These are phyloP conservation scores for Microtus montanus DNA, from an alignment of 2,113 vertebrate species.

Conservation along the genomic window DNA sequence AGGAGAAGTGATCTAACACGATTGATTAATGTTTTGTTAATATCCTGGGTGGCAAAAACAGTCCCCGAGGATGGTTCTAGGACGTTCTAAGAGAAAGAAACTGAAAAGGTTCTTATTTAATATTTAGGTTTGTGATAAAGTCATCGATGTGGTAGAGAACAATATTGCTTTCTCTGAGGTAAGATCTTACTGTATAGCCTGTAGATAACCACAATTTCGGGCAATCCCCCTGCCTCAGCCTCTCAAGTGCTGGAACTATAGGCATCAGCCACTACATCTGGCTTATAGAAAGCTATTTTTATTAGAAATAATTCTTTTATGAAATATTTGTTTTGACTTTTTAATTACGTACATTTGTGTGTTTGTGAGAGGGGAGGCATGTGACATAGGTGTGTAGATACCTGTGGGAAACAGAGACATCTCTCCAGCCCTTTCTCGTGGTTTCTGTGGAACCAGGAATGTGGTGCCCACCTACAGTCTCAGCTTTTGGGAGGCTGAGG, in stretches of 20 bases:
- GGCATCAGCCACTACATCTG: neutral
- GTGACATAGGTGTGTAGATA: neutral
- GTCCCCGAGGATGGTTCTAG: neutral
- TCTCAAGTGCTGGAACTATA: neutral
- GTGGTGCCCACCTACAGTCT: neutral
- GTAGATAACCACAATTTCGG: neutral
- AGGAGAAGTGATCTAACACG: constrained; percentile 11
- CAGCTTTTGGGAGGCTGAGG: neutral
- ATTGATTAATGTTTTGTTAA: neutral
- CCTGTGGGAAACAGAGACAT: neutral
- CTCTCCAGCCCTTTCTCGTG: neutral
- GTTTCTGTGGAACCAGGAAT: no score
- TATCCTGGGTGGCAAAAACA: neutral
- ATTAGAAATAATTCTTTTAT: neutral
- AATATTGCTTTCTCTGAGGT: neutral
- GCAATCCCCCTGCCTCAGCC: neutral
- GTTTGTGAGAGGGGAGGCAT: neutral
- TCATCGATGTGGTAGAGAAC: neutral
- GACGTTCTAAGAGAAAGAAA: neutral
- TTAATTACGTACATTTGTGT: neutral
- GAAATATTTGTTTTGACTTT: neutral
- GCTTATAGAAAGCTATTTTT: neutral
- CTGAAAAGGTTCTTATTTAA: neutral
- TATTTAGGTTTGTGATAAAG: constrained; percentile 21
- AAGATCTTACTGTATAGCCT: neutral